Evolutionary conservation across 2,113 vertebrate species (phyloP).

Genomic region (Nanorana parkeri): DNA sequence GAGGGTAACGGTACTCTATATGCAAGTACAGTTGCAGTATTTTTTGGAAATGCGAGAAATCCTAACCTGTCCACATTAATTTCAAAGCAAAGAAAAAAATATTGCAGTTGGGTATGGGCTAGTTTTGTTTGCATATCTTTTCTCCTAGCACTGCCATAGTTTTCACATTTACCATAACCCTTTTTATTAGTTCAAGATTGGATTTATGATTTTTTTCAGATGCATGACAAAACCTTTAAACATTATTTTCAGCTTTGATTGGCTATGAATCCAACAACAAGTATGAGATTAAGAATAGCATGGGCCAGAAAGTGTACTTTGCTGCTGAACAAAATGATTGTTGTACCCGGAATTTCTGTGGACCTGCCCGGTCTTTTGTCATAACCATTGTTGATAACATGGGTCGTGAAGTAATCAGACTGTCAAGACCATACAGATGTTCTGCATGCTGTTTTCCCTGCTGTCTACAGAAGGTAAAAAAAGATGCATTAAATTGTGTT

Average conservation of each 20-base stretch:
- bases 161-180: no score
- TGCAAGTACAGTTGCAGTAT: no score
- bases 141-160: no score
- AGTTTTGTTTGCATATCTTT: no score
- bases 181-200: no score
- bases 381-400: constrained; percentile 80
- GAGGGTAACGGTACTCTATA: no score
- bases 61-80: no score
- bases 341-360: constrained; percentile 81
- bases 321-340: constrained; percentile 84
- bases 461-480: constrained; percentile 77
- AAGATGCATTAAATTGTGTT: background rate
- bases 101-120: no score
- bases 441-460: constrained; percentile 81
- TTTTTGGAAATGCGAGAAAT: no score
- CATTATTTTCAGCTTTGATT: constrained; percentile 67
- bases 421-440: constrained; percentile 77
- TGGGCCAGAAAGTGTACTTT: constrained; percentile 81
- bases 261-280: constrained; percentile 81
- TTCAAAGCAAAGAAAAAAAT: no score
- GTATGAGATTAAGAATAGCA: constrained; percentile 82
- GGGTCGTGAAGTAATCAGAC: constrained; percentile 76
- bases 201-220: no score
- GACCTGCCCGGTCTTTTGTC: constrained; percentile 79
- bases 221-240: no score